These are phyloP conservation scores for Pachymerium ferrugineum DNA, from an alignment of 2,888 invertebrate species.

Conservation along the genomic window DNA sequence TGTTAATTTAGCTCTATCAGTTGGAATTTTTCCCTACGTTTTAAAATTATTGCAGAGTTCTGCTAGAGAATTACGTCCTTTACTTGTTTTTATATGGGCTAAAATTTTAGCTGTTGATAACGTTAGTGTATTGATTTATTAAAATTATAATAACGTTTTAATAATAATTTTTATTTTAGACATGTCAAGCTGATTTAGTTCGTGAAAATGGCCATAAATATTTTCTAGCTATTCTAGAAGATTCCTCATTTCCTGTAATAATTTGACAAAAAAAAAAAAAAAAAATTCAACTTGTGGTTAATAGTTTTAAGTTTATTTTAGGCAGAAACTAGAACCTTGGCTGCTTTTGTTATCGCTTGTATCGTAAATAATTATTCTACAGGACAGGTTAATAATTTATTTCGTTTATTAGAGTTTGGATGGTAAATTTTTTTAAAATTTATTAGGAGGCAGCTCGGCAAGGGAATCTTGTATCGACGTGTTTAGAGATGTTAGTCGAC, in stretches of 20 bases:
- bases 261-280: not conserved
- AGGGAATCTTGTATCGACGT: constrained; percentile 82
- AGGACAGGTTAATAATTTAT: constrained; percentile 59
- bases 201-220: constrained; percentile 91
- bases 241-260: constrained; percentile 71
- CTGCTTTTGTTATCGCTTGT: constrained; percentile 90
- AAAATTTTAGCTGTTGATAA: constrained; percentile 95
- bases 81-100: constrained; percentile 97
- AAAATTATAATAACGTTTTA: not conserved
- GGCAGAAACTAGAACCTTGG: constrained; percentile 77
- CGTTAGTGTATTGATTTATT: no score
- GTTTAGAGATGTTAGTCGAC: constrained; percentile 80
- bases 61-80: constrained; percentile 81
- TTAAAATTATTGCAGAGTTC: constrained; percentile 92
- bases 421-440: not conserved
- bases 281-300: no score
- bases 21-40: constrained; percentile 98
- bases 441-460: constrained; percentile 76
- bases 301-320: constrained; percentile 38
- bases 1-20: constrained; percentile 88
- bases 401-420: not conserved
- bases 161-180: constrained; percentile 54
- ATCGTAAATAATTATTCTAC: constrained; percentile 82
- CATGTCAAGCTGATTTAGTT: constrained; percentile 89
- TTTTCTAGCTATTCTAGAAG: constrained; percentile 86